Conservation (phyloP, 2,113 vertebrate genomes). For the Pachypanchax playfairii region DNA sequence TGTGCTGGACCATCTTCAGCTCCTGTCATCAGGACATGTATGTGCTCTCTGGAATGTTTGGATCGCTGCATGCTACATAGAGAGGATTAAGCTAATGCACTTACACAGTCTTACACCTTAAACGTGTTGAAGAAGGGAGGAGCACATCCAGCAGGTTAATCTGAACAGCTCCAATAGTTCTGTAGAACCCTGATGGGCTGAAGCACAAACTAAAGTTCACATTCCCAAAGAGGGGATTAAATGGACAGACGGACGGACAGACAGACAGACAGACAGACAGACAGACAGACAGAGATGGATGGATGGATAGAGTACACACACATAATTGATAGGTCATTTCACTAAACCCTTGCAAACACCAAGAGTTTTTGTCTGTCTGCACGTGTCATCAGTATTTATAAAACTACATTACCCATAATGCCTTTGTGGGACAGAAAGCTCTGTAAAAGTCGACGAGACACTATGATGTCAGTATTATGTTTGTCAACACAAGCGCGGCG, state of each 20-base stretch:
- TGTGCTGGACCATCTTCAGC: constrained; percentile 53
- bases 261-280: background rate
- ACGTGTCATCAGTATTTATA: too few relatives aligned
- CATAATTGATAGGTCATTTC: too few relatives aligned
- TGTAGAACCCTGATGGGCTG: constrained; percentile 16
- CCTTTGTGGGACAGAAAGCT: background rate
- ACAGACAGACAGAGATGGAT: too few relatives aligned
- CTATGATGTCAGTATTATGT: background rate
- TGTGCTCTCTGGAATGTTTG: constrained; percentile 53
- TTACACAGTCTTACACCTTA: constrained; percentile 70
- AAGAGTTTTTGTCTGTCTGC: too few relatives aligned
- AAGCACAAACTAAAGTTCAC: background rate
- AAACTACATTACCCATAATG: constrained; percentile 73
- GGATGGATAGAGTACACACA: too few relatives aligned
- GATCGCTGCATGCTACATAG: constrained; percentile 73
- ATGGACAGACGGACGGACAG: too few relatives aligned
- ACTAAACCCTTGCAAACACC: too few relatives aligned
- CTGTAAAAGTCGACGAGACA: too few relatives aligned
- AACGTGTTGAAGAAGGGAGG: constrained; percentile 42
- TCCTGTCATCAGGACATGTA: constrained; percentile 35
- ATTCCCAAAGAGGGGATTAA: background rate
- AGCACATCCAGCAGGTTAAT: constrained; percentile 52
- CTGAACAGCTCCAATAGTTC: constrained; percentile 38
- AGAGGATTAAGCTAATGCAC: constrained; percentile 86
- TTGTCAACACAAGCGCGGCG: background rate